These are phyloP conservation scores for Amphipoea lucens DNA, from an alignment of 2,888 invertebrate species.

Conservation along the genomic window DNA sequence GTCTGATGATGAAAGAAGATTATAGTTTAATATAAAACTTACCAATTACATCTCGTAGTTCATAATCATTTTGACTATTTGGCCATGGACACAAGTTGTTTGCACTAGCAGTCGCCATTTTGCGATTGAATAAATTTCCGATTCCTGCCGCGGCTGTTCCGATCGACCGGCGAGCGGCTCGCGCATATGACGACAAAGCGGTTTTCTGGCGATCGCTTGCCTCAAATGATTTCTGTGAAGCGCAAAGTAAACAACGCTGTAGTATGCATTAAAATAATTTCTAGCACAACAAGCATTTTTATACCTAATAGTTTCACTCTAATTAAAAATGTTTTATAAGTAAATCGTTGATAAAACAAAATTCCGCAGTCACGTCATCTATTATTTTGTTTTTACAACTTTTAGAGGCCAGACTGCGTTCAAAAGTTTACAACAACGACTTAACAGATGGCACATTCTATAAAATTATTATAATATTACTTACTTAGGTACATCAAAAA, in stretches of 20 bases:
- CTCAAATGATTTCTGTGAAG: slow-evolving; percentile 77
- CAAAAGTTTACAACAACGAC: neutral
- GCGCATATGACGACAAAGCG: slow-evolving; percentile 83
- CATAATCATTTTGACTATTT: slow-evolving; percentile 97
- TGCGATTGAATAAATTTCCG: slow-evolving; percentile 83
- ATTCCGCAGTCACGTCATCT: slow-evolving; percentile 50
- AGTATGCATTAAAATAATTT: neutral
- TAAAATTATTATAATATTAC: too few species aligned
- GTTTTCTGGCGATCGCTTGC: slow-evolving; percentile 77
- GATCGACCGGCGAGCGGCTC: slow-evolving; percentile 79
- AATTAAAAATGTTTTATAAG: neutral
- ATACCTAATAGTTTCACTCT: neutral
- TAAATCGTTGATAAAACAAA: neutral
- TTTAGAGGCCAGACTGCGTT: neutral
- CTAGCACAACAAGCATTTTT: too few species aligned
- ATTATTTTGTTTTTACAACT: slow-evolving; percentile 21
- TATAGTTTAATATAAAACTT: slow-evolving; percentile 78
- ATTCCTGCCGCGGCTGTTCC: slow-evolving; percentile 75
- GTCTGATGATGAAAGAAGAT: neutral
- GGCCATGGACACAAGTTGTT: slow-evolving; percentile 93
- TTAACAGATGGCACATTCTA: slow-evolving; percentile 45
- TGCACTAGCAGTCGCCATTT: slow-evolving; percentile 80
- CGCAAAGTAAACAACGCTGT: slow-evolving; percentile 26
- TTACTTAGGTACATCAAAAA: too few species aligned
- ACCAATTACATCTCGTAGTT: slow-evolving; percentile 98